Percentiles rank a stretch among this genome's conserved stretches.
Evolutionary conservation across 2,888 invertebrate genomes (phyloP).

Genomic region (Monopis laevigella): DNA sequence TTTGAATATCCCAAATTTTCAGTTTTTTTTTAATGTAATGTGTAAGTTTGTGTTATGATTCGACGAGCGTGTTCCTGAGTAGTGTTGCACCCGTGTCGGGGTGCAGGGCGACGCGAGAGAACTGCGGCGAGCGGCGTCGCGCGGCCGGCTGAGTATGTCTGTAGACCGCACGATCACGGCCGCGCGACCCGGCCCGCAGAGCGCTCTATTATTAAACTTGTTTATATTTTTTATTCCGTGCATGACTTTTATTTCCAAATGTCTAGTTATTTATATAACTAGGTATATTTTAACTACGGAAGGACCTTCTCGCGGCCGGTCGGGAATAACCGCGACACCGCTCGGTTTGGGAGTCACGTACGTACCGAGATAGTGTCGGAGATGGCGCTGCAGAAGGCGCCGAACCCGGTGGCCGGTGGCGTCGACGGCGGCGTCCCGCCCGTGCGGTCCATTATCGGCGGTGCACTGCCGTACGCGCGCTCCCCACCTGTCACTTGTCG

Average conservation of each 20-base stretch:
- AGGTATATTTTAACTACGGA: constrained; percentile 1
- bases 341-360: constrained; percentile 22
- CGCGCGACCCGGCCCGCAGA: constrained; percentile 56
- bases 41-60: no score
- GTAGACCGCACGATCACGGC: constrained; percentile 65
- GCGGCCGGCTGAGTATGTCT: constrained; percentile 51
- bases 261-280: constrained; percentile 21
- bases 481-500: constrained; percentile 60
- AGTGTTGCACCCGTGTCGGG: background rate
- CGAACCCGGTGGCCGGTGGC: constrained; percentile 45
- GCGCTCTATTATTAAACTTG: constrained; percentile 65
- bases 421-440: constrained; percentile 24
- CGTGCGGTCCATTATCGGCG: constrained; percentile 47
- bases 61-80: no score
- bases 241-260: constrained; percentile 45
- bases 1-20: no score
- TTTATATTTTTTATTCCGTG: constrained; percentile 61
- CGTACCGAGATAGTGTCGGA: constrained; percentile 62
- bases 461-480: constrained; percentile 38
- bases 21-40: no score
- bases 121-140: constrained; percentile 22
- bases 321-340: constrained; percentile 23
- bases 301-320: constrained; percentile 14
- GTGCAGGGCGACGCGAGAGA: constrained; percentile 10
- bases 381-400: constrained; percentile 62